phyloP scores from a whole-genome alignment of 1,140 invertebrate species.

The Thalassaphorura encarpata region DNA sequence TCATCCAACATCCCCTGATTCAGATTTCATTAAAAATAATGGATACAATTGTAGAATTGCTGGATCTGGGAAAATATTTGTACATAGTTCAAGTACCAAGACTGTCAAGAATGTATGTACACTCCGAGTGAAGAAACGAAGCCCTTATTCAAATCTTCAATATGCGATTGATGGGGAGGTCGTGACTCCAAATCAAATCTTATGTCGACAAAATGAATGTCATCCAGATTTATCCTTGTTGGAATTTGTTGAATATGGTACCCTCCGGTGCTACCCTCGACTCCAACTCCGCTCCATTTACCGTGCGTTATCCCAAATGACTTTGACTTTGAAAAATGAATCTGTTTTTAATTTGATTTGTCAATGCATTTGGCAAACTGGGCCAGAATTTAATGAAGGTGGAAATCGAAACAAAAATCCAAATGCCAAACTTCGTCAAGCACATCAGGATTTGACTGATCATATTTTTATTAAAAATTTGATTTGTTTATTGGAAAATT shows the following conservation, averaged over 20 bases:
- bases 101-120: not conserved
- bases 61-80: not conserved
- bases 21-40: constrained; percentile 8
- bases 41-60: constrained; percentile 2
- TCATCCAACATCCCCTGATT: constrained; percentile 10
- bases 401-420: not conserved
- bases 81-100: not conserved
- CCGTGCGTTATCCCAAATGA: constrained; percentile 2
- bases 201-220: constrained; percentile 12
- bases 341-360: constrained; percentile 8
- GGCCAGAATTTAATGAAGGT: not conserved
- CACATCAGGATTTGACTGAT: constrained; percentile 13
- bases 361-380: constrained; percentile 14
- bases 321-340: constrained; percentile 9
- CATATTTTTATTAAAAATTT: constrained; percentile 6
- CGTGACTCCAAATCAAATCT: constrained; percentile 10
- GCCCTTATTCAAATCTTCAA: constrained; percentile 11
- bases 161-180: not conserved
- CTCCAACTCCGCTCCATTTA: constrained; percentile 16
- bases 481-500: constrained; percentile 8
- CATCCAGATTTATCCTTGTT: constrained; percentile 6
- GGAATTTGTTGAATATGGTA: constrained; percentile 23
- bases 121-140: constrained; percentile 3
- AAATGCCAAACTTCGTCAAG: not conserved
- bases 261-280: not conserved